A percentile compares a stretch with the other conserved stretches of the same genome.
These are phyloP conservation scores for Polypedilum pembai DNA, from an alignment of 1,140 invertebrate genomes.

Conservation along the genomic window DNA sequence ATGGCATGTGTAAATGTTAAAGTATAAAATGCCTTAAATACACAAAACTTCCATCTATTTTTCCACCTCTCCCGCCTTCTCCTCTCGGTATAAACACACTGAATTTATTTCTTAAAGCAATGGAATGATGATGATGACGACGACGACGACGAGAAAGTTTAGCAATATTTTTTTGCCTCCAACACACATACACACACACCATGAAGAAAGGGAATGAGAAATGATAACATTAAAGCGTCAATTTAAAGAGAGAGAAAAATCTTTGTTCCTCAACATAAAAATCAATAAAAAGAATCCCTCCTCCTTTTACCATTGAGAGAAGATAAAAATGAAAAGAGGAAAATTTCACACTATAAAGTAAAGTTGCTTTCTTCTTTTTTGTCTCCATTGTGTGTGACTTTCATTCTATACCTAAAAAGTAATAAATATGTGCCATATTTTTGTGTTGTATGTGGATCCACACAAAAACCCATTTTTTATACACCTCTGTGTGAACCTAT, in stretches of 20 bases:
- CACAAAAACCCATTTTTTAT: conserved; percentile 10
- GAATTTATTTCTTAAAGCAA: background rate
- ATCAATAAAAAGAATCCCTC: background rate
- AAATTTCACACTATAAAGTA: conserved; percentile 12
- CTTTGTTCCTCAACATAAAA: background rate
- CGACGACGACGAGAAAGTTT: conserved; percentile 10
- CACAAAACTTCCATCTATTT: too few species aligned
- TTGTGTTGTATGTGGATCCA: conserved; percentile 1
- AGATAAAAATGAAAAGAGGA: background rate
- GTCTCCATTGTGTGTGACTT: background rate
- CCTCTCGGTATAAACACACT: too few species aligned
- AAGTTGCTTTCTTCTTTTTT: background rate
- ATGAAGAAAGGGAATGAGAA: background rate
- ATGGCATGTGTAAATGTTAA: too few species aligned
- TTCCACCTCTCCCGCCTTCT: too few species aligned
- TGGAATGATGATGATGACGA: background rate
- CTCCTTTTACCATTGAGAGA: too few species aligned
- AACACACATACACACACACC: background rate
- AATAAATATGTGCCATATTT: conserved; percentile 18
- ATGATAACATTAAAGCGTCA: conserved; percentile 18
- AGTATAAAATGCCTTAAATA: too few species aligned
- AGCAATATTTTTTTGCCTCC: background rate
- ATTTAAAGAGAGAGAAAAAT: background rate
- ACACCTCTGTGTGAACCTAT: background rate
- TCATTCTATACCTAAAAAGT: conserved; percentile 2